These are phyloP conservation scores for Andrena dorsata DNA, from an alignment of 2,888 invertebrate genomes.

Conservation along the genomic window DNA sequence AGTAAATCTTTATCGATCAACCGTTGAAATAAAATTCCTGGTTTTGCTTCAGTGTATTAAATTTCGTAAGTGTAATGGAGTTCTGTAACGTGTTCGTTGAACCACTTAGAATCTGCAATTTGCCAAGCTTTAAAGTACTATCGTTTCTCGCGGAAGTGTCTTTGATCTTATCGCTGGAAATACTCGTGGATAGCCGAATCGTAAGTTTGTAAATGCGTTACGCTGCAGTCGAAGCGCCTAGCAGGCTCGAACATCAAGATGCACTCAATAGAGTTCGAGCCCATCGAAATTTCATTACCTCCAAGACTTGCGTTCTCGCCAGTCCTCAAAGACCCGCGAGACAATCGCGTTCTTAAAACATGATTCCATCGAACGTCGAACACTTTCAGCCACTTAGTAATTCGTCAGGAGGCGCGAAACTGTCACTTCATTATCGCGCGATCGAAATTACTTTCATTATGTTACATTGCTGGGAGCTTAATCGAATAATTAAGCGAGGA, in stretches of 20 bases:
- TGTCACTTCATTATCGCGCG: slow-evolving; percentile 1
- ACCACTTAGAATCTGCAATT: background rate
- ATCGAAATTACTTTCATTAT: slow-evolving; percentile 23
- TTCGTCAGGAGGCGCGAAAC: slow-evolving; percentile 2
- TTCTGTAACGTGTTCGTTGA: too few species aligned
- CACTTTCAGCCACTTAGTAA: slow-evolving; percentile 8
- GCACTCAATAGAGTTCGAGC: slow-evolving; percentile 36
- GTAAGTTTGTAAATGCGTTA: slow-evolving; percentile 48
- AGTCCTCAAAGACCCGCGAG: slow-evolving; percentile 17
- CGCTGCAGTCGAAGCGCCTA: slow-evolving; percentile 8
- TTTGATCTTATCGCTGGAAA: slow-evolving; percentile 1
- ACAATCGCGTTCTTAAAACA: slow-evolving; percentile 30
- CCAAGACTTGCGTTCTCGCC: slow-evolving; percentile 3
- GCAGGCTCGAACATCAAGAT: slow-evolving; percentile 29
- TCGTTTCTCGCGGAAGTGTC: background rate
- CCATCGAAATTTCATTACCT: slow-evolving; percentile 47
- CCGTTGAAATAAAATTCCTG: background rate
- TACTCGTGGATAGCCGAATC: slow-evolving; percentile 34
- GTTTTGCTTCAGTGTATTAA: too few species aligned
- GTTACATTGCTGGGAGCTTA: background rate
- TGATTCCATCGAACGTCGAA: slow-evolving; percentile 25
- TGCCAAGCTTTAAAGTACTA: background rate
- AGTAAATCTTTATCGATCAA: background rate
- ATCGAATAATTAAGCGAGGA: slow-evolving; percentile 21
- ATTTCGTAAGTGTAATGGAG: too few species aligned